Base-by-base conservation (phyloP, 2,113 vertebrate genomes). In the Coregonus clupeaformis region DNA sequence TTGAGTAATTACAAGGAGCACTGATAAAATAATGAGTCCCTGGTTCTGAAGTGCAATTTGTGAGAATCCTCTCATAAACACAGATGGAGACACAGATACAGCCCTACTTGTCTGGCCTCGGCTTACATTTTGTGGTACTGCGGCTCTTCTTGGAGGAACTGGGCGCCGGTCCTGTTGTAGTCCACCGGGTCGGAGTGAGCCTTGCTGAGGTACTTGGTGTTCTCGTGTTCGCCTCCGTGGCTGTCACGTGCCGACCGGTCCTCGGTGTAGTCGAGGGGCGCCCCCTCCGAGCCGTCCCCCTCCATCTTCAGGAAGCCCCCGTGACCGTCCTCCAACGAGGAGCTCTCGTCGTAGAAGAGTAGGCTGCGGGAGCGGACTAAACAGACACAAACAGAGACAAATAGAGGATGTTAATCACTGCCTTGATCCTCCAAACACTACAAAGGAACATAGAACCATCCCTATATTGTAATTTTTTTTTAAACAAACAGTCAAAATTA, bases 341-440 rank as follows among this genome's bases (percentile, higher is more conserved):
- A 83, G 30, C 90, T 93, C 74, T 98, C 96, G 1, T 97, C 95
- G 42, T 96, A 98, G 94, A 97, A 98, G 89, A 99, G 95, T 76
- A 99, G 96, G 91, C 93, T 98, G 79, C 98, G 94, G 73, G 97
- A 98, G 6, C 96, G 97, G 91, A 99, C 98, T 99, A 88, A n/a
- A 90, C 7, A 42, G 36, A 42, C 36, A 36, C 7, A 36, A 2
- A 36, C 81, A 86, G 66, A 80, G 18, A 63, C 12, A 60, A 1
- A 66, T 20, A 77, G 6, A 77, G 27, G 24, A 36, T 7, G 3
- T 29, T 3, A 18, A 52, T 18, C 49, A 52, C 16, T 52, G 16
- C 49, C 49, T 16, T 4, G 5, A 52, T 52, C 16, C 16, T 5
- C 12, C 49, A 52, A 18, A 16, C 49, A 52, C 16, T 52, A 18